phyloP scores from a whole-genome alignment of 2,113 vertebrate species.

The Antennarius striatus region DNA sequence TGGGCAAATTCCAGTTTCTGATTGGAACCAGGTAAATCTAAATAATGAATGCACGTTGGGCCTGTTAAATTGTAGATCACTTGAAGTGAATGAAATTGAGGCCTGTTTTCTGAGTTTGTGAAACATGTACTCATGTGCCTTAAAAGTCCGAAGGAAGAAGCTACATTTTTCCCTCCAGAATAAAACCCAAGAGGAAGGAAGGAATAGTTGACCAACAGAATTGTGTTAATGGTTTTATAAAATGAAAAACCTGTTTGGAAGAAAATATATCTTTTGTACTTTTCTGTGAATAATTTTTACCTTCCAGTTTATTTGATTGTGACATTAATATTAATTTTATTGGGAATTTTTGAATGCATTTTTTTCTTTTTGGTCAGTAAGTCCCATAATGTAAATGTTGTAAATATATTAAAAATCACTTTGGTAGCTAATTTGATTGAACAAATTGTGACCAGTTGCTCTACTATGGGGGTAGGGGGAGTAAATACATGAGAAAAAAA shows the following conservation, averaged over 20 bases:
- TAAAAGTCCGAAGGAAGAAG: conserved; percentile 4
- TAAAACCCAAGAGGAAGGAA: conserved; percentile 5
- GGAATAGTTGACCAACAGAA: conserved; percentile 14
- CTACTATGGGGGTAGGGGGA: conserved; percentile 6
- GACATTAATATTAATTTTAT: conserved; percentile 22
- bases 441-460: conserved; percentile 25
- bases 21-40: not conserved
- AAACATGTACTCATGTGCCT: conserved; percentile 3
- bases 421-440: conserved; percentile 54
- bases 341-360: conserved; percentile 26
- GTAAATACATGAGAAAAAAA: conserved; percentile 20
- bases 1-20: too few relatives aligned
- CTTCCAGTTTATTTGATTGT: conserved; percentile 18
- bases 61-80: not conserved
- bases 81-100: not conserved
- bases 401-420: conserved; percentile 42
- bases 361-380: conserved; percentile 43
- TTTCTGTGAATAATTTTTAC: conserved; percentile 50
- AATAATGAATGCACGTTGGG: conserved; percentile 2
- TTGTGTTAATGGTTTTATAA: conserved; percentile 31
- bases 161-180: not conserved
- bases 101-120: not conserved
- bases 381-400: conserved; percentile 38
- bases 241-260: conserved; percentile 41
- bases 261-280: conserved; percentile 51